phyloP scores from a whole-genome alignment of 2,888 invertebrate species.

The Lasioglossum pauxillum region DNA sequence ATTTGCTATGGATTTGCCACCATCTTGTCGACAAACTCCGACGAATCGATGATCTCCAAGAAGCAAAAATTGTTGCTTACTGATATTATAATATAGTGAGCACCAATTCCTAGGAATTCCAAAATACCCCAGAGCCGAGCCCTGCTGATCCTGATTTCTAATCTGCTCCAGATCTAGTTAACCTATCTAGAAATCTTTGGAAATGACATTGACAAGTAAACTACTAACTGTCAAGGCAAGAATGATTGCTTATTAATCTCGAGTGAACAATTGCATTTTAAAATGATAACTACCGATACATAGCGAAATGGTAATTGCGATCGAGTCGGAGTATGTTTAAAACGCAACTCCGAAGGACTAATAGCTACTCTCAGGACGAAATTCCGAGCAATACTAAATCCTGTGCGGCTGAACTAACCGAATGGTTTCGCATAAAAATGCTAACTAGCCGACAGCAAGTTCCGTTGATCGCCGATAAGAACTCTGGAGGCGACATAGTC shows the following conservation, averaged over 20 bases:
- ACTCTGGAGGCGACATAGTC: slow-evolving; percentile 63
- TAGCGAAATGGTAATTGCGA: not conserved
- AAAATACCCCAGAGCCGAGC: no score
- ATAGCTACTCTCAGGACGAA: not conserved
- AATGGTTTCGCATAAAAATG: slow-evolving; percentile 6
- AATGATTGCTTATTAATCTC: not conserved
- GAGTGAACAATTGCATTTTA: not conserved
- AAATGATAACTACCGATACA: not conserved
- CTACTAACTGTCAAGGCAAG: not conserved
- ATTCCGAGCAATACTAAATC: not conserved
- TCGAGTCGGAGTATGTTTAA: no score
- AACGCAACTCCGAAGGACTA: not conserved
- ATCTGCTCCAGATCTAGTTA: no score
- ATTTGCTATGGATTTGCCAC: not conserved
- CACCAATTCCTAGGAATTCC: no score
- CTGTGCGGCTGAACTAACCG: not conserved
- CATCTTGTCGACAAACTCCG: no score
- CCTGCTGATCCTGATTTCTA: no score
- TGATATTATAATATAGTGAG: no score
- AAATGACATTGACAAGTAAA: not conserved
- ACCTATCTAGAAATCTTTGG: not conserved
- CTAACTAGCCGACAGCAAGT: slow-evolving; percentile 14
- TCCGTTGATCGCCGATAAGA: slow-evolving; percentile 65
- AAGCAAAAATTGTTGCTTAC: no score
- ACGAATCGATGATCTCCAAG: no score